phyloP scores from a whole-genome alignment of 2,888 invertebrate species.

The Tenthredo livida region DNA sequence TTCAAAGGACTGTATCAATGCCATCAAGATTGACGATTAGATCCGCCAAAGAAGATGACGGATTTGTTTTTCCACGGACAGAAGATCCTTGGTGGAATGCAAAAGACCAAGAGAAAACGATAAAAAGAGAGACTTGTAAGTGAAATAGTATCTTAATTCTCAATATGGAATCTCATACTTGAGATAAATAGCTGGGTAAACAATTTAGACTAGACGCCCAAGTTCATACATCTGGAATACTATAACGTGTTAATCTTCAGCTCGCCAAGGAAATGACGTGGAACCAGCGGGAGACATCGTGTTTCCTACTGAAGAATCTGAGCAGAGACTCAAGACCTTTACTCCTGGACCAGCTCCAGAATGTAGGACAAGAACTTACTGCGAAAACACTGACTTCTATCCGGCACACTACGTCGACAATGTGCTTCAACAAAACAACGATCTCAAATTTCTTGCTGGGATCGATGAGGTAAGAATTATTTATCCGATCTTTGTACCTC shows the following conservation, averaged over 20 bases:
- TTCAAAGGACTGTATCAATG: slow-evolving; percentile 28
- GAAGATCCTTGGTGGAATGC: background rate
- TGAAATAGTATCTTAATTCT: slow-evolving; percentile 9
- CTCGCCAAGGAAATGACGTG: background rate
- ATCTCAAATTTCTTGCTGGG: slow-evolving; percentile 63
- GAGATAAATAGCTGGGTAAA: background rate
- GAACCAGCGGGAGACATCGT: slow-evolving; percentile 61
- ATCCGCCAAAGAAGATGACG: background rate
- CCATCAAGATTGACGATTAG: slow-evolving; percentile 2
- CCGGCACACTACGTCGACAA: slow-evolving; percentile 65
- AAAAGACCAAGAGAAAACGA: background rate
- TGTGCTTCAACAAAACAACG: slow-evolving; percentile 62
- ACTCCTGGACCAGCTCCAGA: slow-evolving; percentile 50
- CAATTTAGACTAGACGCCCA: background rate
- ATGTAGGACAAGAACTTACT: slow-evolving; percentile 66
- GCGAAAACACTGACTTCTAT: slow-evolving; percentile 65
- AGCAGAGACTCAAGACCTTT: background rate
- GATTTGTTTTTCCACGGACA: background rate
- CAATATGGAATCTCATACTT: background rate
- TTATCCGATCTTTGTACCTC: background rate
- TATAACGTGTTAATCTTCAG: background rate
- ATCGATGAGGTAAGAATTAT: slow-evolving; percentile 36
- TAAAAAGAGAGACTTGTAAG: slow-evolving; percentile 30
- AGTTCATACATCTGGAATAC: background rate
- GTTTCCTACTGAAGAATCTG: slow-evolving; percentile 64